Conservation (phyloP, 2,113 vertebrate species). For the Eublepharis macularius region DNA sequence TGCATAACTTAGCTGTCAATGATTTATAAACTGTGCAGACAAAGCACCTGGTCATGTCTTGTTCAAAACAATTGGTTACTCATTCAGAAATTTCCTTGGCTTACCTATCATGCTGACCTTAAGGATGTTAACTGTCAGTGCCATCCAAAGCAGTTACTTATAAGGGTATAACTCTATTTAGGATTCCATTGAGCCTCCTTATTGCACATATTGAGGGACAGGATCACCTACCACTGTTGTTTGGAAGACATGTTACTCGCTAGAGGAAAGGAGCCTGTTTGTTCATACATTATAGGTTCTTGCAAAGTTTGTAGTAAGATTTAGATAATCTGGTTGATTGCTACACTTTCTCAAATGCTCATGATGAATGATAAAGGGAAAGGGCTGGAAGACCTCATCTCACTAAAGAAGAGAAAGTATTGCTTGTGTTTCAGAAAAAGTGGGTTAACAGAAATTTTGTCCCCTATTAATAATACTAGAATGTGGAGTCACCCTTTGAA, state of each 20-base stretch:
- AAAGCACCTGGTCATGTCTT: constrained; percentile 42
- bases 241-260: background rate
- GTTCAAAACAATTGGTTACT: constrained; percentile 70
- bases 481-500: background rate
- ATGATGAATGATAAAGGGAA: background rate
- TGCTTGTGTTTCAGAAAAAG: too few relatives aligned
- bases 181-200: background rate
- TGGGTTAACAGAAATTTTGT: background rate
- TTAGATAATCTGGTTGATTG: background rate
- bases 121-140: constrained; percentile 26
- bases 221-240: constrained; percentile 24
- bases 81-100: constrained; percentile 62
- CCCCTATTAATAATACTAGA: background rate
- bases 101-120: constrained; percentile 9
- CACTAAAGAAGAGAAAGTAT: background rate
- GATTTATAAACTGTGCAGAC: constrained; percentile 69
- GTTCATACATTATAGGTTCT: constrained; percentile 1
- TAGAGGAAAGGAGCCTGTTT: constrained; percentile 34
- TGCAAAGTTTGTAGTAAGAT: background rate
- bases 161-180: too few relatives aligned
- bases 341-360: background rate
- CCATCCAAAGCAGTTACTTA: too few relatives aligned
- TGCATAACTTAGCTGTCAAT: constrained; percentile 74
- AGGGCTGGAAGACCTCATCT: background rate
- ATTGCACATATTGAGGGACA: constrained; percentile 4